Evolutionary conservation across 2,113 vertebrate genomes (phyloP).

Genomic region (Beaufortia kweichowensis): DNA sequence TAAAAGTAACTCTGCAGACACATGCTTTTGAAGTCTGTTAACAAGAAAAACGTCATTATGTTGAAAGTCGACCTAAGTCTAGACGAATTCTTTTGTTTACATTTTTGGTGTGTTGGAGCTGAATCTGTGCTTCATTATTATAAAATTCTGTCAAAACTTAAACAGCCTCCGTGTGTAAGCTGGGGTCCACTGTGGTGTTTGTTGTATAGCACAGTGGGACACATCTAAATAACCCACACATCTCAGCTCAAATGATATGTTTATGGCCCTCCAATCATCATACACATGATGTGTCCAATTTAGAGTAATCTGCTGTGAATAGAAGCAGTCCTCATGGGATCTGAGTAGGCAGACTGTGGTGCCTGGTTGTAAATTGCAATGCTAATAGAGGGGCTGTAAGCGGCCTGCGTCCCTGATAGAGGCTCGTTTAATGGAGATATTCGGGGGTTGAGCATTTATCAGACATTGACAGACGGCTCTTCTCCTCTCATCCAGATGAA

Average conservation of each 20-base stretch:
- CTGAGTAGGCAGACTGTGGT: slow-evolving; percentile 62
- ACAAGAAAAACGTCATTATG: background rate
- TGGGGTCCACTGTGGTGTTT: background rate
- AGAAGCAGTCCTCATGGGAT: slow-evolving; percentile 65
- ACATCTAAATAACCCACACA: background rate
- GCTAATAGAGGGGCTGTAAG: slow-evolving; percentile 67
- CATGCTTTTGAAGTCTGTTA: background rate
- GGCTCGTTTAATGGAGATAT: slow-evolving; percentile 80
- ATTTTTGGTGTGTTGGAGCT: background rate
- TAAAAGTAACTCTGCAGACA: too few relatives aligned
- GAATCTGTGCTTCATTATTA: background rate
- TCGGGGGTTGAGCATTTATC: slow-evolving; percentile 77
- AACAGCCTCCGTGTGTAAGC: background rate
- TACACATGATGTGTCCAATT: slow-evolving; percentile 69
- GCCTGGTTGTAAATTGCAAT: slow-evolving; percentile 72
- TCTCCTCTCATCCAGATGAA: slow-evolving; percentile 30
- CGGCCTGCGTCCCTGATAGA: slow-evolving; percentile 63
- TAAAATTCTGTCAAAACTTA: background rate
- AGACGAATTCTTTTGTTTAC: background rate
- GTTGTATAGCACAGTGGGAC: slow-evolving; percentile 45
- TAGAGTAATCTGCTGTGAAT: slow-evolving; percentile 70
- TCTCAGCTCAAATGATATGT: slow-evolving; percentile 59
- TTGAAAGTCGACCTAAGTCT: background rate
- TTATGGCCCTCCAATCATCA: slow-evolving; percentile 64
- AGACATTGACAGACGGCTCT: slow-evolving; percentile 68